phyloP scores from a whole-genome alignment of 2,113 vertebrate species.

The Calypte anna region DNA sequence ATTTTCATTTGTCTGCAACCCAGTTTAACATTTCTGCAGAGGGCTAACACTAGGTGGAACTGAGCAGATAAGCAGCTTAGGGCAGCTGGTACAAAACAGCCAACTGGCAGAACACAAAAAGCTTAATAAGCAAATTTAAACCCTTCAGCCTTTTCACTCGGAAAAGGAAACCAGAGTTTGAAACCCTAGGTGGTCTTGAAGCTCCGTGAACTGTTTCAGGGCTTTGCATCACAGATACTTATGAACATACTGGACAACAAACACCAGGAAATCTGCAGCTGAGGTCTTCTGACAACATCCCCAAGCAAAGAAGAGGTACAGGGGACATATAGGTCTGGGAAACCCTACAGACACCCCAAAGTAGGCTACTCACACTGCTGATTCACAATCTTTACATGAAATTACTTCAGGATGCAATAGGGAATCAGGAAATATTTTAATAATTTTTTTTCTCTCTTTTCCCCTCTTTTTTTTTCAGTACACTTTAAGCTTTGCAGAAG shows the following conservation, averaged over 20 bases:
- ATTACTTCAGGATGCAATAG: not conserved
- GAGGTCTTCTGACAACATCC: not conserved
- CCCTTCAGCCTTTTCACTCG: not conserved
- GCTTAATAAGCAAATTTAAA: not conserved
- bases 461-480: not conserved
- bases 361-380: not conserved
- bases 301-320: not conserved
- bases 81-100: not conserved
- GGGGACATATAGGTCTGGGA: not conserved
- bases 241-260: not conserved
- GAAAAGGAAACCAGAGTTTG: not conserved
- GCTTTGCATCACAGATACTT: not conserved
- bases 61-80: not conserved
- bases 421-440: not conserved
- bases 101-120: not conserved
- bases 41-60: not conserved
- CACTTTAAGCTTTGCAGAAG: conserved; percentile 22
- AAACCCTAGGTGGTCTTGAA: not conserved
- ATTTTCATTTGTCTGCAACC: not conserved
- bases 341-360: not conserved
- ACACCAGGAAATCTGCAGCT: not conserved
- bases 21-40: not conserved
- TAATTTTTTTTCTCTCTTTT: not conserved
- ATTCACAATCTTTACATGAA: not conserved
- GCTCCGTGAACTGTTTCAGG: not conserved